These are phyloP conservation scores for Brachyopa scutellaris DNA, from an alignment of 2,888 invertebrate species.

Conservation along the genomic window DNA sequence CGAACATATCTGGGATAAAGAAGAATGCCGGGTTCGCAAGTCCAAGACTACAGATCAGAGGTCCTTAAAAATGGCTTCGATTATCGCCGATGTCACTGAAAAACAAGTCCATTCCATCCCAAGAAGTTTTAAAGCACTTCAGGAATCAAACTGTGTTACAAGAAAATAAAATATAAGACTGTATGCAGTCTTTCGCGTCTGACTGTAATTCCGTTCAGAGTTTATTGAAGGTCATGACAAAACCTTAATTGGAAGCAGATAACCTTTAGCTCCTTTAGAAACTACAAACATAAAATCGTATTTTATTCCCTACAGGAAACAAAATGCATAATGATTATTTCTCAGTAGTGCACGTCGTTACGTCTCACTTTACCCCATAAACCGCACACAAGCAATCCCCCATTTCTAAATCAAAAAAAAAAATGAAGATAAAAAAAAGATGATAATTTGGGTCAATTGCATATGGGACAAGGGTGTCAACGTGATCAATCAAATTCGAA, in stretches of 20 bases:
- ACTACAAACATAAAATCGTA: neutral
- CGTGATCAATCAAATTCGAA: slow-evolving; percentile 53
- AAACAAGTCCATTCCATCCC: too few species aligned
- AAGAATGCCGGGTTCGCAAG: too few species aligned
- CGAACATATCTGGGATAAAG: too few species aligned
- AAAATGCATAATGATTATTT: slow-evolving; percentile 6
- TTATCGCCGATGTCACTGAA: too few species aligned
- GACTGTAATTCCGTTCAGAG: slow-evolving; percentile 13
- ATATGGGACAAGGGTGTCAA: slow-evolving; percentile 27
- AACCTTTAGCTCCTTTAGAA: slow-evolving; percentile 38
- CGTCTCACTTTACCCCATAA: neutral
- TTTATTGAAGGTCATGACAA: slow-evolving; percentile 16
- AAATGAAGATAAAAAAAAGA: too few species aligned
- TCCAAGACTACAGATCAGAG: too few species aligned
- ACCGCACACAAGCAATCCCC: neutral
- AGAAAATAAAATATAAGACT: too few species aligned
- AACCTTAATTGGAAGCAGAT: slow-evolving; percentile 56
- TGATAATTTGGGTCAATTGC: slow-evolving; percentile 62
- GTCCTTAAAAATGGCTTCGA: too few species aligned
- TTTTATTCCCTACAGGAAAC: too few species aligned
- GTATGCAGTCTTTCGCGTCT: too few species aligned
- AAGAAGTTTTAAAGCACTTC: too few species aligned
- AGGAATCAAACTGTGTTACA: too few species aligned
- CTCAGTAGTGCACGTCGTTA: slow-evolving; percentile 16
- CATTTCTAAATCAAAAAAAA: slow-evolving; percentile 1